Percentiles rank a stretch among this genome's conserved stretches.
phyloP scores from a whole-genome alignment of 2,797 vertebrate genomes.

The Poeciliopsis turneri region DNA sequence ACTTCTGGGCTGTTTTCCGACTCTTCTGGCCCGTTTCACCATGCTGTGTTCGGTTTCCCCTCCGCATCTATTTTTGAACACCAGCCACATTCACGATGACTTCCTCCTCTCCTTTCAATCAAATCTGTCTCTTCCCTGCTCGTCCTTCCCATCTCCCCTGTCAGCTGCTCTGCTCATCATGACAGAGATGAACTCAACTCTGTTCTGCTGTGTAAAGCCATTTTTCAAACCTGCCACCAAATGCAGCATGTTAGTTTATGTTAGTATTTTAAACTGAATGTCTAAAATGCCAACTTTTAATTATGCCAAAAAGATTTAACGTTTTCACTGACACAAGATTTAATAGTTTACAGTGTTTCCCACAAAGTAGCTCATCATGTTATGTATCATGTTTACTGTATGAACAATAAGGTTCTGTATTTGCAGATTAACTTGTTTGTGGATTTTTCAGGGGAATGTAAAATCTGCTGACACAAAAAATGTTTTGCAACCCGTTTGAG shows the following conservation, averaged over 20 bases:
- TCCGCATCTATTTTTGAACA: constrained; percentile 14
- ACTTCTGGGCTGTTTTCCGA: not conserved
- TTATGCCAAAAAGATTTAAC: not conserved
- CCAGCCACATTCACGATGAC: not conserved
- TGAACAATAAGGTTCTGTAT: not conserved
- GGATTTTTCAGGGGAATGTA: not conserved
- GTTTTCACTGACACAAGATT: not conserved
- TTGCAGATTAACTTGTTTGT: not conserved
- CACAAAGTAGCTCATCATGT: too few species aligned
- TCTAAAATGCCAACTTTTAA: not conserved
- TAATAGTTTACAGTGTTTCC: not conserved
- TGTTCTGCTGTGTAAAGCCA: not conserved
- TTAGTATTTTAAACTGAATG: not conserved
- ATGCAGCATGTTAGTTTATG: not conserved
- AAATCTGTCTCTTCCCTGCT: not conserved
- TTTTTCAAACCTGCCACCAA: not conserved
- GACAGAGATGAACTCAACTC: constrained; percentile 9
- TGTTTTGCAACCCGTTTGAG: not conserved
- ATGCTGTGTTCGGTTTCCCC: constrained; percentile 6
- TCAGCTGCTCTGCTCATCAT: constrained; percentile 15
- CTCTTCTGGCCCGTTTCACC: not conserved
- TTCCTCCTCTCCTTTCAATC: constrained; percentile 13
- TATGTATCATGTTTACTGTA: not conserved
- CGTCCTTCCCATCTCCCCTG: constrained; percentile 40
- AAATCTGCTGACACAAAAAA: not conserved